These are phyloP conservation scores for Ptilodon capucinus DNA, from an alignment of 2,888 invertebrate genomes.

Conservation along the genomic window DNA sequence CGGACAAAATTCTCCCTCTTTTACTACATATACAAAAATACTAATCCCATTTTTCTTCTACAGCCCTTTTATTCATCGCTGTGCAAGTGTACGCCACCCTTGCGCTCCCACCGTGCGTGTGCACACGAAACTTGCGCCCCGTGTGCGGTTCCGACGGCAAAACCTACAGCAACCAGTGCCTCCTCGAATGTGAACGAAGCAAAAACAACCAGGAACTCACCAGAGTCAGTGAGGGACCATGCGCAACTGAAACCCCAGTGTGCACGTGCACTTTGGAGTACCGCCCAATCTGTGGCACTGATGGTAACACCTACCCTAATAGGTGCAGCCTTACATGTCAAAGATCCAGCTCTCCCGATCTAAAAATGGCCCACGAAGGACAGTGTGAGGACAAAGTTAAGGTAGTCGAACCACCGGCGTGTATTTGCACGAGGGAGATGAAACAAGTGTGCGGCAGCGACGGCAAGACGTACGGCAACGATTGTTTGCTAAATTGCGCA, in stretches of 20 bases:
- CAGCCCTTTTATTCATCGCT: constrained; percentile 44
- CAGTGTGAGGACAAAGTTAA: constrained; percentile 19
- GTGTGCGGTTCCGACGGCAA: constrained; percentile 89
- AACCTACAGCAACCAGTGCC: constrained; percentile 86
- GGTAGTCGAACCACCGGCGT: constrained; percentile 7
- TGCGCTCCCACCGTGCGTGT: constrained; percentile 50
- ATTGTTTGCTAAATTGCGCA: constrained; percentile 41
- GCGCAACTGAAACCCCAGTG: constrained; percentile 4
- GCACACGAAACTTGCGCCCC: constrained; percentile 52
- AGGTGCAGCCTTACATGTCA: constrained; percentile 37
- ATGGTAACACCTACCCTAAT: constrained; percentile 46
- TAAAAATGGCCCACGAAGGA: constrained; percentile 23
- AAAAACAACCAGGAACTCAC: constrained; percentile 12
- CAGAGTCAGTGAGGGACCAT: constrained; percentile 13
- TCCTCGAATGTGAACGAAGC: constrained; percentile 77
- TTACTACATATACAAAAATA: too few relatives aligned
- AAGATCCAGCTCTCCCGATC: constrained; percentile 3
- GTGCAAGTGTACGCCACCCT: constrained; percentile 27
- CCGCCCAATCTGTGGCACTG: constrained; percentile 44
- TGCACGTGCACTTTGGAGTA: constrained; percentile 35
- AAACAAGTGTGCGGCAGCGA: constrained; percentile 47
- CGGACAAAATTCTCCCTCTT: too few relatives aligned
- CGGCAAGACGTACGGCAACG: constrained; percentile 42
- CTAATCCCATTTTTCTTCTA: constrained; percentile 1
- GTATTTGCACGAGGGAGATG: constrained; percentile 35